Base-by-base conservation (phyloP, 2,797 vertebrate genomes). In the Ficedula albicollis region DNA sequence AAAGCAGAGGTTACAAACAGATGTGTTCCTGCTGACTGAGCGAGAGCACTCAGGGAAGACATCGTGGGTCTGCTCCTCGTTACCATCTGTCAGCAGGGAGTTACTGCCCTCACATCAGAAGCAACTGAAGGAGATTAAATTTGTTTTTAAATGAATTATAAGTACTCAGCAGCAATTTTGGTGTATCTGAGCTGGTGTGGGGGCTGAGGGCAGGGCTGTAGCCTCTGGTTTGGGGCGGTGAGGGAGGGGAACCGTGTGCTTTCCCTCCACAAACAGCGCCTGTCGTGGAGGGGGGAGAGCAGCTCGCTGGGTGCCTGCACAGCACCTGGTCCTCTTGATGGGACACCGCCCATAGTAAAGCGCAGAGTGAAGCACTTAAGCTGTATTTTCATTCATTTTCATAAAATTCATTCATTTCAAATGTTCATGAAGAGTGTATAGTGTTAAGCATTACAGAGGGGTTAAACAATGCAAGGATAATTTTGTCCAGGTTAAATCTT, bases 111-210 rank as follows among this genome's bases (percentile, higher is more conserved):
- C 36, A 67, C 44, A 11, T 41, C 52, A 29, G 4, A 74, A 73
- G 68, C 14, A 76, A 66, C 86, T 78, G 39, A 62, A 84, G 59
- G 62, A 60, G 77, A 81, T 48, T 88, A 86, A 58, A 93, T 92
- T 76, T 76, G 74, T 29, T 96, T 93, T 66, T 77, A 90, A 94
- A 93, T 58, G 8, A 95, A 75, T 87, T 88, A 10, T 69, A 84
- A 92, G 70, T n/a, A 23, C 54, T 78, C 77, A 6, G 70, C 46
- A 59, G 74, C 55, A 66, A n/a, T 73, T 54, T 86, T 69, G 62
- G 21, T 44, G 15, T 58, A 43, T 43, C 44, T 38, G 48, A 29
- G 76, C 11, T 38, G 44, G 32, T 67, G 56, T 54, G 23, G 60
- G 46, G 60, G 27, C 48, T 38, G 56, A 36, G 16, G 52, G 32